Conservation (phyloP, 2,113 vertebrate species). For the Zootoca vivipara region DNA sequence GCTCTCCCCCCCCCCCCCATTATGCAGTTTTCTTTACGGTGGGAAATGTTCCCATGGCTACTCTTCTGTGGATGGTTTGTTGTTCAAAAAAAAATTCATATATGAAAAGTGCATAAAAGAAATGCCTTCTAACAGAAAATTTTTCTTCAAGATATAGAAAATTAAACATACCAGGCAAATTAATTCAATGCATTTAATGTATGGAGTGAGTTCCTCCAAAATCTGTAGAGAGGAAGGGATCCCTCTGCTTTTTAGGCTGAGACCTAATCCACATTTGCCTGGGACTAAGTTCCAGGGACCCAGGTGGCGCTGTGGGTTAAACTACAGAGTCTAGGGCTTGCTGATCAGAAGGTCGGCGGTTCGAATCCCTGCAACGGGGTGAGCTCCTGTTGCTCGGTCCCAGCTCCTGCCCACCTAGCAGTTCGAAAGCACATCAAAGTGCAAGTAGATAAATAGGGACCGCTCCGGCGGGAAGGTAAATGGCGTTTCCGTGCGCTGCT, state of each 20-base stretch:
- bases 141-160: constrained; percentile 20
- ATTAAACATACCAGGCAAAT: constrained; percentile 2
- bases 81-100: background rate
- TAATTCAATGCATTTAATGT: background rate
- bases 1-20: background rate
- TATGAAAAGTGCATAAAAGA: constrained; percentile 8
- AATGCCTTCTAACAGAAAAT: constrained; percentile 17
- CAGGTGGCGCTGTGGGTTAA: no score
- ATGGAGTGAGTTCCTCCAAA: constrained; percentile 7
- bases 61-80: background rate
- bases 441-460: no score
- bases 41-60: constrained; percentile 4
- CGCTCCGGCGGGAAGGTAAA: no score
- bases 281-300: no score
- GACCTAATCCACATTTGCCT: background rate
- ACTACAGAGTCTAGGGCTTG: no score
- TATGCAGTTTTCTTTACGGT: background rate
- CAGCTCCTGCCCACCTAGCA: no score
- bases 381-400: no score
- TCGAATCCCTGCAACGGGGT: no score
- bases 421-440: no score
- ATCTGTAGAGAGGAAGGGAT: background rate
- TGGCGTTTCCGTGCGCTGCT: no score
- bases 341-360: no score
- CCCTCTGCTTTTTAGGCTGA: background rate